Evolutionary conservation across 2,797 vertebrate species (phyloP).

Genomic region (Intellagama lesueurii): DNA sequence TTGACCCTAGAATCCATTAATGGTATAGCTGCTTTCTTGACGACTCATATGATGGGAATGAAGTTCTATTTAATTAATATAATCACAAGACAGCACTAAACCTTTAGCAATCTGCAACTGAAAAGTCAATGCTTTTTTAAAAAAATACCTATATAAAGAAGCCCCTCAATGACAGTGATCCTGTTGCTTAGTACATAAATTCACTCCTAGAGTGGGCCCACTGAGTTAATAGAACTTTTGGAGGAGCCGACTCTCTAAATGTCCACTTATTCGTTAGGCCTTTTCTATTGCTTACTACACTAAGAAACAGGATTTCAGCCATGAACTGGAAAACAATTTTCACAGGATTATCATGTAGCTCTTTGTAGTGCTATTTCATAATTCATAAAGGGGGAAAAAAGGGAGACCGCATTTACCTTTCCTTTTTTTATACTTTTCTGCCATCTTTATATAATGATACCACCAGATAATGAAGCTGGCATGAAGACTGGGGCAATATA

Average conservation of each 20-base stretch:
- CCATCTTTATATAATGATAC: constrained; percentile 31
- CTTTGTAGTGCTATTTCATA: background rate
- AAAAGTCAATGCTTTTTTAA: background rate
- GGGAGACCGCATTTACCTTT: no score
- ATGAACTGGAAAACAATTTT: constrained; percentile 1
- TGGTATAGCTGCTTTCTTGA: background rate
- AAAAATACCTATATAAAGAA: background rate
- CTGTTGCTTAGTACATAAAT: no score
- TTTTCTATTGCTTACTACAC: no score
- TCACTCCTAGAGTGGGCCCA: no score
- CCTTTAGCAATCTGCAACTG: background rate
- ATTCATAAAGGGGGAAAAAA: no score
- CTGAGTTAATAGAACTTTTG: no score
- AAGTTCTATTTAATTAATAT: background rate
- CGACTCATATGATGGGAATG: background rate
- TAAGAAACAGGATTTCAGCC: no score
- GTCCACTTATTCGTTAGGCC: no score
- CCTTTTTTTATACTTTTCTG: background rate
- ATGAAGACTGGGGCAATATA: constrained; percentile 56
- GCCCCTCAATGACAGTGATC: background rate
- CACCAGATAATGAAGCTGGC: constrained; percentile 43
- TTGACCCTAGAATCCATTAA: background rate
- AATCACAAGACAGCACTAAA: background rate
- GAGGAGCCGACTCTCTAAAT: no score
- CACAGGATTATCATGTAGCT: constrained; percentile 7